phyloP scores from a whole-genome alignment of 2,888 invertebrate genomes.

The Andrena flavipes region DNA sequence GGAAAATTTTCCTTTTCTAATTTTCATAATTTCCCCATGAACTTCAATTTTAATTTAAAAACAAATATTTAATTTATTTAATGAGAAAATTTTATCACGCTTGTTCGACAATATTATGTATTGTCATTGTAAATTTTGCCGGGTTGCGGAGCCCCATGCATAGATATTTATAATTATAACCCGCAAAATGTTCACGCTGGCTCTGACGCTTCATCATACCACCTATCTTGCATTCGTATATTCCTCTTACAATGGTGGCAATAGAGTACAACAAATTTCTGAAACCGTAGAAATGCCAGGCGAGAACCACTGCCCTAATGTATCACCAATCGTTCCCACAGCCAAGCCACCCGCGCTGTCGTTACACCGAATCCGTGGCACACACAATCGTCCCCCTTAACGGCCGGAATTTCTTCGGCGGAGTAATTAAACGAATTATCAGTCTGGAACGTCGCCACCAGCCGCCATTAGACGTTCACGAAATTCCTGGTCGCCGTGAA shows the following conservation, averaged over 20 bases:
- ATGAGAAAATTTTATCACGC: too few relatives aligned
- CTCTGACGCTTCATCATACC: too few relatives aligned
- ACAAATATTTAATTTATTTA: too few relatives aligned
- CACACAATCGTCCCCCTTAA: constrained; percentile 38
- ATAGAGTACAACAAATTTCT: neutral
- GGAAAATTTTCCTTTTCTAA: too few relatives aligned
- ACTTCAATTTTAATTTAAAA: too few relatives aligned
- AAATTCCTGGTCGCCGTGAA: constrained; percentile 49
- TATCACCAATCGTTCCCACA: constrained; percentile 23
- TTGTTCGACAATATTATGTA: too few relatives aligned
- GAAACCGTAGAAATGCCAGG: neutral
- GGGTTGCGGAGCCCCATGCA: too few relatives aligned
- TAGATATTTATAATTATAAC: too few relatives aligned
- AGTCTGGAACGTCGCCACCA: constrained; percentile 55
- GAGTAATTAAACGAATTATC: constrained; percentile 64
- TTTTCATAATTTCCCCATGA: too few relatives aligned
- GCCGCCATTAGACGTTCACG: constrained; percentile 47
- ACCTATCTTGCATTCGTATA: neutral
- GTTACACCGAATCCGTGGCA: constrained; percentile 19
- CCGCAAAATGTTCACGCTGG: too few relatives aligned
- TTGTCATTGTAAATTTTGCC: too few relatives aligned
- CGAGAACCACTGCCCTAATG: constrained; percentile 12
- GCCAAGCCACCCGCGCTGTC: neutral
- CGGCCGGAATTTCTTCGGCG: constrained; percentile 48
- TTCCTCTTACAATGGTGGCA: neutral